phyloP scores from a whole-genome alignment of 2,797 vertebrate species.

The Enteromius argenteus region DNA sequence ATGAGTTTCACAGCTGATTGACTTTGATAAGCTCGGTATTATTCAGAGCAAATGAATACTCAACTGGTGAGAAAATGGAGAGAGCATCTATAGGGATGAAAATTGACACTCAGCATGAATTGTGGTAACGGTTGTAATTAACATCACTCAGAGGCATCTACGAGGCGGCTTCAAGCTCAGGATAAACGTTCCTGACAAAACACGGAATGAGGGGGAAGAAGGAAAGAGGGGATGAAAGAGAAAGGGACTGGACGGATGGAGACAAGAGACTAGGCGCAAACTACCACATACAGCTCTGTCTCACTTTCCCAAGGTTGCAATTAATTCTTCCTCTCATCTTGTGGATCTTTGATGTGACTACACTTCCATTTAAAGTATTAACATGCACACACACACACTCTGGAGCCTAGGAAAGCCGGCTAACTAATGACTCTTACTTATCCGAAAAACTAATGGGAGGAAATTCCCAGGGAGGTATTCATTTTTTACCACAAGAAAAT shows the following conservation, averaged over 20 bases:
- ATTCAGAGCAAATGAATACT: slow-evolving; percentile 59
- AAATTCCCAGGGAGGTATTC: slow-evolving; percentile 37
- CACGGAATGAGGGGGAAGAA: slow-evolving; percentile 16
- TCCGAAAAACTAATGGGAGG: slow-evolving; percentile 40
- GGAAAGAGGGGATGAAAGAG: neutral
- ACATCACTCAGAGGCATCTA: slow-evolving; percentile 68
- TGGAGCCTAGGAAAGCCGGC: slow-evolving; percentile 25
- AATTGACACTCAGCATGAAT: slow-evolving; percentile 43
- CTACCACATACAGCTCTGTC: slow-evolving; percentile 52
- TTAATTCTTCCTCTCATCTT: slow-evolving; percentile 72
- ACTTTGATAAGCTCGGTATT: slow-evolving; percentile 60
- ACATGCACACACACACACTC: slow-evolving; percentile 2
- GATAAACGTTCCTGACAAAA: slow-evolving; percentile 50
- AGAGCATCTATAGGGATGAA: slow-evolving; percentile 40
- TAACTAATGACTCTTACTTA: slow-evolving; percentile 46
- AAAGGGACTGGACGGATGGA: slow-evolving; percentile 25
- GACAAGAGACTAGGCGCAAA: slow-evolving; percentile 43
- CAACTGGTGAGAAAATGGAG: slow-evolving; percentile 35
- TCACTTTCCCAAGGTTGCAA: slow-evolving; percentile 67
- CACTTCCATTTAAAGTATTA: slow-evolving; percentile 56
- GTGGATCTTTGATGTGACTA: slow-evolving; percentile 70
- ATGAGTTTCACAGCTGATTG: slow-evolving; percentile 61
- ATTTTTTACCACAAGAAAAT: slow-evolving; percentile 44
- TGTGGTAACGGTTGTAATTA: slow-evolving; percentile 56
- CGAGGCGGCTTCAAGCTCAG: slow-evolving; percentile 51